A percentile compares a stretch with the other conserved stretches of the same genome.
These are phyloP conservation scores for Anoncus sp. DNA, from an alignment of 2,888 invertebrate genomes.

Conservation along the genomic window DNA sequence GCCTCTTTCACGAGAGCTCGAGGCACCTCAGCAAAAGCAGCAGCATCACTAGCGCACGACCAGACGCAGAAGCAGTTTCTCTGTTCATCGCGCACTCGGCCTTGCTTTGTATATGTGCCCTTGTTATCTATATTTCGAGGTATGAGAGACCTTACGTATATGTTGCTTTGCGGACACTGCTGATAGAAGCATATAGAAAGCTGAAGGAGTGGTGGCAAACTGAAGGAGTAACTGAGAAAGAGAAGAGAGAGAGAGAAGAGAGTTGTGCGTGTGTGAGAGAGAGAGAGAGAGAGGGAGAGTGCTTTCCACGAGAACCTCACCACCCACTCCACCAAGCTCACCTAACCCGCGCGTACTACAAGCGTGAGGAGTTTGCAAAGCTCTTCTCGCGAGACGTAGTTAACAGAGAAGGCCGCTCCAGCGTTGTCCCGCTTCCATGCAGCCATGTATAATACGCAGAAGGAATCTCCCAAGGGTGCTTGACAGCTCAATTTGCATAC, in stretches of 20 bases:
- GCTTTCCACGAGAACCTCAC: conserved; percentile 54
- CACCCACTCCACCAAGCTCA: conserved; percentile 56
- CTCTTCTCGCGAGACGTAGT: conserved; percentile 77
- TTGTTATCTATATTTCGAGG: conserved; percentile 50
- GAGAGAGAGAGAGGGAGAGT: conserved; percentile 3
- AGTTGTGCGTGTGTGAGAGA: too few relatives aligned
- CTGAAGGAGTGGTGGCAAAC: conserved; percentile 14
- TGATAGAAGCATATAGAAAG: conserved; percentile 42
- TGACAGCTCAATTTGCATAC: conserved; percentile 80
- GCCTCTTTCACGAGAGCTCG: conserved; percentile 32
- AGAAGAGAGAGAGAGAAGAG: conserved; percentile 4
- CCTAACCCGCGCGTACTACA: conserved; percentile 63
- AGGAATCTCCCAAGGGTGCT: conserved; percentile 77
- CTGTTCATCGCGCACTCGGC: conserved; percentile 52
- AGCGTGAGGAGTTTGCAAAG: conserved; percentile 81
- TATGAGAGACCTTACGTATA: conserved; percentile 46
- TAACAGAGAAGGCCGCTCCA: conserved; percentile 70
- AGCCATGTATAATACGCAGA: conserved; percentile 77
- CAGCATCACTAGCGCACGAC: conserved; percentile 33
- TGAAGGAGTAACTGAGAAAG: too few relatives aligned
- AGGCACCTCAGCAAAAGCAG: conserved; percentile 38
- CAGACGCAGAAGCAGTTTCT: conserved; percentile 56
- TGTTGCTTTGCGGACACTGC: conserved; percentile 43
- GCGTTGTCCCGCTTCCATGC: conserved; percentile 60
- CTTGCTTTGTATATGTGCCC: conserved; percentile 54